Conservation (phyloP, 2,797 vertebrate species). For the Aulostomus chinensis region DNA sequence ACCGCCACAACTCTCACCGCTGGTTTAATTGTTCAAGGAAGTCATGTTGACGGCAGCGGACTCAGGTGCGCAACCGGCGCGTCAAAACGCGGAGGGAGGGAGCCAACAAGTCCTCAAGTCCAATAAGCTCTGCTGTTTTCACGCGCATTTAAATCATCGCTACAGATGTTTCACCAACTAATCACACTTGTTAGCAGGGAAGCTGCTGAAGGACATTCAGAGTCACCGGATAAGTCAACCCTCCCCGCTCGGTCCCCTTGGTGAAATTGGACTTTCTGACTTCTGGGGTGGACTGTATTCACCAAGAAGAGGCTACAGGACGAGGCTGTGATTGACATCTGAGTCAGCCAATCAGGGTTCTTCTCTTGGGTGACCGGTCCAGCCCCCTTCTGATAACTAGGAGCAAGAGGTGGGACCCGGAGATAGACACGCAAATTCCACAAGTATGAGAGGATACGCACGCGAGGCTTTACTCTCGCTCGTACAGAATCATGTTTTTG, state of each 20-base stretch:
- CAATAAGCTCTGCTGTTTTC: too few species aligned
- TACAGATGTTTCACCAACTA: too few species aligned
- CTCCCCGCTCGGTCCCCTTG: slow-evolving; percentile 21
- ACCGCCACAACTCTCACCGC: too few species aligned
- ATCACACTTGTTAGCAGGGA: slow-evolving; percentile 1
- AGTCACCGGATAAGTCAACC: neutral
- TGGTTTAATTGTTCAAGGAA: too few species aligned
- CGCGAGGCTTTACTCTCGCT: too few species aligned
- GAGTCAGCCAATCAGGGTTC: slow-evolving; percentile 60
- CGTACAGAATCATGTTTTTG: too few species aligned
- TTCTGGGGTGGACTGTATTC: slow-evolving; percentile 57
- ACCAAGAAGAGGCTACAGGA: slow-evolving; percentile 50
- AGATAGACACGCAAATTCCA: slow-evolving; percentile 23
- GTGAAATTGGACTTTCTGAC: slow-evolving; percentile 42
- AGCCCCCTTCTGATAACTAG: slow-evolving; percentile 61
- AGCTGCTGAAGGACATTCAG: neutral
- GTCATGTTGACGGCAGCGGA: too few species aligned
- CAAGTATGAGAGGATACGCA: neutral
- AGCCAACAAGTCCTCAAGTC: slow-evolving; percentile 60
- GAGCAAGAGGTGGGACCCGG: slow-evolving; percentile 57
- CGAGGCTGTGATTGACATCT: slow-evolving; percentile 42
- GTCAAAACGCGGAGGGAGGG: slow-evolving; percentile 35
- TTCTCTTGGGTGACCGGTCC: neutral
- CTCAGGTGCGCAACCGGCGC: slow-evolving; percentile 59
- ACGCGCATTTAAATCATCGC: too few species aligned